phyloP scores from a whole-genome alignment of 2,797 vertebrate genomes.

The Staurois parvus region DNA sequence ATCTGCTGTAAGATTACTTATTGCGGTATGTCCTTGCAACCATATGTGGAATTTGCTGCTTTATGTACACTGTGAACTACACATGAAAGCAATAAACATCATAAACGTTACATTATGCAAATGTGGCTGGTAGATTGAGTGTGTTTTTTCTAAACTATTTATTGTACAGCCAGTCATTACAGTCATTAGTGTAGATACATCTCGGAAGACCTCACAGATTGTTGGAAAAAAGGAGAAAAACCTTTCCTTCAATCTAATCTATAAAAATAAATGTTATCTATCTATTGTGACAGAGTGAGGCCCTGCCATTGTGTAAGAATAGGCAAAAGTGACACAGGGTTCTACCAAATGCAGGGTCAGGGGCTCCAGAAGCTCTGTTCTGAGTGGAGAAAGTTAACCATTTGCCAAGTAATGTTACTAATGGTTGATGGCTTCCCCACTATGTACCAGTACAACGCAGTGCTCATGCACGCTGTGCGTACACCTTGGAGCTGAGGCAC shows the following conservation, averaged over 20 bases:
- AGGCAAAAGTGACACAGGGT: too few species aligned
- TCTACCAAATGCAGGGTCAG: too few species aligned
- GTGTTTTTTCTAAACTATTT: constrained; percentile 14
- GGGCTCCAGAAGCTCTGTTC: too few species aligned
- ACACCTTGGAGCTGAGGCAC: too few species aligned
- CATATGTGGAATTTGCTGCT: constrained; percentile 38
- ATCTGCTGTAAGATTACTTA: constrained; percentile 52
- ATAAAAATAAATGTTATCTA: too few species aligned
- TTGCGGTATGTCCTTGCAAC: constrained; percentile 23
- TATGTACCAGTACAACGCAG: too few species aligned
- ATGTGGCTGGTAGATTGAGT: constrained; percentile 21
- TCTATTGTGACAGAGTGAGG: too few species aligned
- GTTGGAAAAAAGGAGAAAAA: not conserved
- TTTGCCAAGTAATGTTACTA: too few species aligned
- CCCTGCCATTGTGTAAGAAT: too few species aligned
- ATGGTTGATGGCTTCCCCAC: too few species aligned
- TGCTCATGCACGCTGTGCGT: too few species aligned
- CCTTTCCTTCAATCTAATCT: not conserved
- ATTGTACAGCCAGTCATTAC: constrained; percentile 24
- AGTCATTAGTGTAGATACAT: constrained; percentile 9
- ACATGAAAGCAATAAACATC: constrained; percentile 55
- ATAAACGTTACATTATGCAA: constrained; percentile 54
- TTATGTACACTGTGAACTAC: constrained; percentile 27
- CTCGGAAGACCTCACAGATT: constrained; percentile 27
- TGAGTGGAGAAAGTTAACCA: too few species aligned